A percentile compares a stretch with the other conserved stretches of the same genome.
phyloP scores from a whole-genome alignment of 2,888 invertebrate genomes.

The Tigriopus californicus region DNA sequence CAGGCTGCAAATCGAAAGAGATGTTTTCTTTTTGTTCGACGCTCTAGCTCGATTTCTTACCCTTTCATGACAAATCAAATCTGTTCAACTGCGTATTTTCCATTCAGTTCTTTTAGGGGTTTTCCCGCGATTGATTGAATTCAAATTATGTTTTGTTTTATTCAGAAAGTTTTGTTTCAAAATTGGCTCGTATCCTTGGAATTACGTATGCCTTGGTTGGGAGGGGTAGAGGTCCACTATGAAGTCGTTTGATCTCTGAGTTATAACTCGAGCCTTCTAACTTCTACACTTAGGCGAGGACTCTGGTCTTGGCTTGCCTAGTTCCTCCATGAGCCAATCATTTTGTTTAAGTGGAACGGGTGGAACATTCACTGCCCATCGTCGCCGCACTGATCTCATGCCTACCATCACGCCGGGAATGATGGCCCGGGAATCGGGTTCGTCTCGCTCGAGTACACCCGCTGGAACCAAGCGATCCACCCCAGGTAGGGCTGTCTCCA shows the following conservation, averaged over 20 bases:
- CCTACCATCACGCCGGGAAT: constrained; percentile 62
- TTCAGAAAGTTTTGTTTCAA: too few relatives aligned
- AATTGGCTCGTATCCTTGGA: too few relatives aligned
- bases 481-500: constrained; percentile 76
- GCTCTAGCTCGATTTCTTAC: not conserved
- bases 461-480: constrained; percentile 24
- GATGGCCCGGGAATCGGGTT: constrained; percentile 28
- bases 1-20: not conserved
- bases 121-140: too few relatives aligned
- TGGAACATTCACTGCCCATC: constrained; percentile 19
- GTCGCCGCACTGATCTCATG: constrained; percentile 52
- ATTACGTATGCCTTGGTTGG: too few relatives aligned
- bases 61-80: not conserved
- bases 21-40: not conserved
- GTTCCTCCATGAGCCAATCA: constrained; percentile 19
- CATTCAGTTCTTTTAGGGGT: too few relatives aligned
- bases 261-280: too few relatives aligned
- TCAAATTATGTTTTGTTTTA: too few relatives aligned
- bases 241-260: too few relatives aligned
- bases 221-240: too few relatives aligned
- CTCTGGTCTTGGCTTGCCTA: too few relatives aligned
- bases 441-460: constrained; percentile 29
- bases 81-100: too few relatives aligned
- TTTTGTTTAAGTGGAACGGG: not conserved
- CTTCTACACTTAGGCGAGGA: too few relatives aligned